Conservation (phyloP, 1,140 invertebrate species). For the Harpegnathos saltator region DNA sequence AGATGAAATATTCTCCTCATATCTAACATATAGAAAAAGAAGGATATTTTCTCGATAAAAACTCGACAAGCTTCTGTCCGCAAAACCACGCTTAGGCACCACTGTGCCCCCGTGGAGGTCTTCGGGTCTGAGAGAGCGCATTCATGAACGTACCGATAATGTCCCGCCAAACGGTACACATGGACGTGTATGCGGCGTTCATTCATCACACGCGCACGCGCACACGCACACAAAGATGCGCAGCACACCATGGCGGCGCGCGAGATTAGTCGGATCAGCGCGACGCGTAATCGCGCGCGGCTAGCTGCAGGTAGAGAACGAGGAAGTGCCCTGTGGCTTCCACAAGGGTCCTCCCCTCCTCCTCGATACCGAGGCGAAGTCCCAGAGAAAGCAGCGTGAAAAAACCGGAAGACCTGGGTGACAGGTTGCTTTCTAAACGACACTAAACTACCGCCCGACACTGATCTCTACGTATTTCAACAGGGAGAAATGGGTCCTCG, state of each 20-base stretch:
- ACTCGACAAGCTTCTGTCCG: too few species aligned
- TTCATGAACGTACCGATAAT: conserved; percentile 44
- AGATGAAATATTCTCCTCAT: too few species aligned
- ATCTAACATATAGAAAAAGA: too few species aligned
- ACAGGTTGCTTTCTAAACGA: too few species aligned
- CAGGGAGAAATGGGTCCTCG: too few species aligned
- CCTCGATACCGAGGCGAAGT: background rate
- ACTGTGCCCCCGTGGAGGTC: background rate
- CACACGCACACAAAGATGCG: background rate
- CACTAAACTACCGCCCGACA: too few species aligned
- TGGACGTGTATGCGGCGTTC: background rate
- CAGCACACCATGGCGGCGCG: background rate
- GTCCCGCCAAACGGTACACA: conserved; percentile 7
- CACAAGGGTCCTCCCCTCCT: too few species aligned
- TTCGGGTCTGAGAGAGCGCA: conserved; percentile 31
- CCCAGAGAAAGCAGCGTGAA: too few species aligned
- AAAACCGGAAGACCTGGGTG: too few species aligned
- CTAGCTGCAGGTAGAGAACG: conserved; percentile 22
- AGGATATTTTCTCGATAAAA: too few species aligned
- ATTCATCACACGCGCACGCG: background rate
- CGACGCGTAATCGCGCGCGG: conserved; percentile 38
- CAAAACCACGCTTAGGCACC: too few species aligned
- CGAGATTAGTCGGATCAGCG: conserved; percentile 32
- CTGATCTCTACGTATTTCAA: too few species aligned
- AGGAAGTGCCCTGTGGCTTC: conserved; percentile 9